Base-by-base conservation (phyloP, 2,113 vertebrate species). In the Polyodon spathula region DNA sequence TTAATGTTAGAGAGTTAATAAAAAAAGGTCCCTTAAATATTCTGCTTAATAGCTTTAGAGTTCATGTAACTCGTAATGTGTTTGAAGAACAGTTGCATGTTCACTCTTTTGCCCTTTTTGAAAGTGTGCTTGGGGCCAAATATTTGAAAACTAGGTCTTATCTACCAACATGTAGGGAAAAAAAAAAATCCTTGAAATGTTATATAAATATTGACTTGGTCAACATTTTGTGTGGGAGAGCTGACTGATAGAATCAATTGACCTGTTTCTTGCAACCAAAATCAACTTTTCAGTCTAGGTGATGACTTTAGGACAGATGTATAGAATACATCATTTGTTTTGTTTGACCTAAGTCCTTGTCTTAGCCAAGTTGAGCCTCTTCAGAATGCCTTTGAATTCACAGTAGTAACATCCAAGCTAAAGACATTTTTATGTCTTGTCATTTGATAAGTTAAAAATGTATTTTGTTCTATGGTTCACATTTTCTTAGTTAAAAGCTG, bases 201-300 rank as follows among this genome's bases (percentile, higher is more conserved):
- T 50, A n/a, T n/a, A 68, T 67, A 64, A 67, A 62, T 69, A 63
- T 55, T 65, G 52, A 48, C 37, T 52, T 40, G 15, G 27, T 54
- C 63, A 67, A 65, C 69, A 63, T 67, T 66, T 42, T 6, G 27
- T 66, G 61, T 66, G 66, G 55, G 54, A 59, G 58, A 50, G 5
- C 54, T 15, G 27, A 0, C 10, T 68, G 66, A 61, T 50, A 62
- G 66, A 60, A 72, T 54, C 58, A 15, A 57, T 69, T 69, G 58
- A 74, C 67, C 61, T 54, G 58, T 63, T 46, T n/a, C 58, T 59
- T 63, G 60, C 37, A 54, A 60, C 60, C 64, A 63, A 71, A 62
- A 71, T 59, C 68, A 69, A 67, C 66, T 54, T 53, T 43, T 37
- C 56, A 60, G 63, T 63, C 43, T 6, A 39, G 61, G 53, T 52